These are phyloP conservation scores for Orussus abietinus DNA, from an alignment of 1,140 invertebrate species.

Conservation along the genomic window DNA sequence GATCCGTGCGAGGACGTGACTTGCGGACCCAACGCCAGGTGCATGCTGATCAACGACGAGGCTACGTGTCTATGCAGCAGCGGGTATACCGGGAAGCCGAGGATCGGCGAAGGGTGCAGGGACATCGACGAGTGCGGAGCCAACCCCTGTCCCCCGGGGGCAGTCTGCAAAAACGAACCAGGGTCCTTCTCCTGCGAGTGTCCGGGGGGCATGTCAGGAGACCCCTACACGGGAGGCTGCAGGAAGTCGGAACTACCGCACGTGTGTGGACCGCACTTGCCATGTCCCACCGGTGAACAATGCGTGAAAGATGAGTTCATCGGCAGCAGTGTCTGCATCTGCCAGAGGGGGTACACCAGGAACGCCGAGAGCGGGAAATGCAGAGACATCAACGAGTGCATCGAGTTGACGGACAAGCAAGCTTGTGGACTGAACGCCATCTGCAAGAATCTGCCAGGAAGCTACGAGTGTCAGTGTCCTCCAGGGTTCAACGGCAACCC, in stretches of 20 bases:
- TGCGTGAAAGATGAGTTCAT: constrained; percentile 73
- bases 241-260: constrained; percentile 59
- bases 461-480: constrained; percentile 89
- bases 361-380: constrained; percentile 70
- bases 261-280: constrained; percentile 67
- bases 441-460: constrained; percentile 90
- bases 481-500: constrained; percentile 84
- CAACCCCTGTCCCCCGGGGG: constrained; percentile 74
- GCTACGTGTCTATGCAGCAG: constrained; percentile 79
- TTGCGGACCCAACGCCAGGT: constrained; percentile 85
- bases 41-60: constrained; percentile 77
- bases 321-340: constrained; percentile 79
- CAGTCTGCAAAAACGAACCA: constrained; percentile 83
- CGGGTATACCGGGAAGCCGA: constrained; percentile 70
- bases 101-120: constrained; percentile 69
- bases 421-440: constrained; percentile 83
- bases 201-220: constrained; percentile 66
- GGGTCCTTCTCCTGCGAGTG: constrained; percentile 86
- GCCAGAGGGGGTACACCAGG: constrained; percentile 75
- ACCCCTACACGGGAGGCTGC: constrained; percentile 72
- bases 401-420: constrained; percentile 64
- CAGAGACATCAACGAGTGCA: constrained; percentile 86
- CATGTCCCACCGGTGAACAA: constrained; percentile 78
- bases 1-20: constrained; percentile 85
- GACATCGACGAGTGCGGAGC: constrained; percentile 82